Conservation (phyloP, 2,113 vertebrate species). For the Tursiops truncatus region DNA sequence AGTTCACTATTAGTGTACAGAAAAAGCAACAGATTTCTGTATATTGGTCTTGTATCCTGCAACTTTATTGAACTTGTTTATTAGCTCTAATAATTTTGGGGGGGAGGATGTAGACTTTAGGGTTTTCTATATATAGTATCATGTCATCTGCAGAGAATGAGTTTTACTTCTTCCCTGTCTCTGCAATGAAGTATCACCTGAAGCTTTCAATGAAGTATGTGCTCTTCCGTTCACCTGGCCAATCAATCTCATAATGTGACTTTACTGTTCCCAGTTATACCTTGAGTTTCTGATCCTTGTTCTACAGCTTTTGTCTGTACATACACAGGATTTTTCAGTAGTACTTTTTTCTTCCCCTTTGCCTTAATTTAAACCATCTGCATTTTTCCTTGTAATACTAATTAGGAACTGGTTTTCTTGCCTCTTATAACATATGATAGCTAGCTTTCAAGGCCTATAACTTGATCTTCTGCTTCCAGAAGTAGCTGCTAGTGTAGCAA, state of each 20-base stretch:
- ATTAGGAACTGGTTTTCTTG: background rate
- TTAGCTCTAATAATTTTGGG: background rate
- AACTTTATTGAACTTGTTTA: background rate
- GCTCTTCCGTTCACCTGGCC: background rate
- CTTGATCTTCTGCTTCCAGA: background rate
- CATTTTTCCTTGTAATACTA: background rate
- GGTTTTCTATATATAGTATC: background rate
- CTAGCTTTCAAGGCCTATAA: background rate
- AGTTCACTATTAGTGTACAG: background rate
- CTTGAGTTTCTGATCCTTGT: background rate
- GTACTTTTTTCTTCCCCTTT: background rate
- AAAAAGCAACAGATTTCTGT: background rate
- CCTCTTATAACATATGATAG: background rate
- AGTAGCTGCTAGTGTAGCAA: background rate
- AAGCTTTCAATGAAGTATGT: background rate
- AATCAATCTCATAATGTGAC: background rate
- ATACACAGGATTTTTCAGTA: background rate
- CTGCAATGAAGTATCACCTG: background rate
- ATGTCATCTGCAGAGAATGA: background rate
- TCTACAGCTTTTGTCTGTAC: background rate
- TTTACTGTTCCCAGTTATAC: background rate
- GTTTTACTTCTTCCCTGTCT: background rate
- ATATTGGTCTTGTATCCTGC: background rate
- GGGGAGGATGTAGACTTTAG: background rate
- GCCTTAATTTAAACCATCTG: background rate